Percentiles rank a stretch among this genome's conserved stretches.
Evolutionary conservation across 92 coral and sea anemone species (phyloP).

Genomic region (Porites cylindrica): DNA sequence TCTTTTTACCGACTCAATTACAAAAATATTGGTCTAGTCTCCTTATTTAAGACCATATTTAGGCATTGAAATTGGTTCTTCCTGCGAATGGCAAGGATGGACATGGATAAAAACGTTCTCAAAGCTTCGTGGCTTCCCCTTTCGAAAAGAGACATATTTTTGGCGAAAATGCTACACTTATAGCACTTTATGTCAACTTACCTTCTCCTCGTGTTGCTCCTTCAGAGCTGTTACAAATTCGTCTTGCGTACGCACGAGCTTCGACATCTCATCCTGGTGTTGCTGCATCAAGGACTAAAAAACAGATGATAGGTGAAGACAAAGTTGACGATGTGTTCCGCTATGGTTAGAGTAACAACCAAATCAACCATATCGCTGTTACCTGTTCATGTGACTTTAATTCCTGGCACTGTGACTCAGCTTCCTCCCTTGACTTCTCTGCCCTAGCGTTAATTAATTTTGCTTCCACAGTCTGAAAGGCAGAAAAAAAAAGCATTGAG

Average conservation of each 20-base stretch:
- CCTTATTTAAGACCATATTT: too few relatives aligned
- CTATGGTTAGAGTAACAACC: neutral
- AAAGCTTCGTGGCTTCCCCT: too few relatives aligned
- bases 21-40: too few relatives aligned
- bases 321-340: neutral
- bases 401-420: conserved; percentile 54
- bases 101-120: too few relatives aligned
- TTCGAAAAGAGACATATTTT: too few relatives aligned
- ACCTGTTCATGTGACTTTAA: conserved; percentile 60
- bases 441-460: conserved; percentile 49
- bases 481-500: neutral
- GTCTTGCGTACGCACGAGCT: conserved; percentile 55
- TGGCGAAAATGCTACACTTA: neutral
- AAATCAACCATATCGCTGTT: too few relatives aligned
- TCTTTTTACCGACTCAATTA: too few relatives aligned
- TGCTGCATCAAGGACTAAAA: conserved; percentile 46
- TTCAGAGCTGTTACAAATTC: conserved; percentile 42
- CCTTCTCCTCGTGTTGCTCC: conserved; percentile 88
- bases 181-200: neutral
- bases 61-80: too few relatives aligned
- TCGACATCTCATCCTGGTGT: conserved; percentile 53
- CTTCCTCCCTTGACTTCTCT: conserved; percentile 70
- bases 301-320: neutral
- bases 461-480: conserved; percentile 74
- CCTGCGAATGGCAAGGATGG: too few relatives aligned